A percentile compares a stretch with the other conserved stretches of the same genome.
These are phyloP conservation scores for Cyrtonyx montezumae DNA, from an alignment of 2,113 vertebrate species.

Conservation along the genomic window DNA sequence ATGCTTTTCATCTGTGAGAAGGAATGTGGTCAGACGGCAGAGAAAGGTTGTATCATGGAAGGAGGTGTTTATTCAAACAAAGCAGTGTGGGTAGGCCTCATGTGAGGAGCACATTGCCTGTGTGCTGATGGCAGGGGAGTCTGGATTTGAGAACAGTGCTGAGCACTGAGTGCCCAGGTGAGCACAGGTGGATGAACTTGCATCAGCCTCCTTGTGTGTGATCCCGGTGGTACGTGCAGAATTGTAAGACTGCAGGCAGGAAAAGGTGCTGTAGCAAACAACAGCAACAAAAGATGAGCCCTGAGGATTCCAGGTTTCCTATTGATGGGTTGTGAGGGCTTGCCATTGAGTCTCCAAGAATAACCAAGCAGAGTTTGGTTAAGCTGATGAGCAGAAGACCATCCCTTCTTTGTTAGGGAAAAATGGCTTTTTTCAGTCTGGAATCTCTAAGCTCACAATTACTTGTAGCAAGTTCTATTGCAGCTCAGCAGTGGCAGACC, in stretches of 20 bases:
- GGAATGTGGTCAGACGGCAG: neutral
- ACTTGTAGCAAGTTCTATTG: neutral
- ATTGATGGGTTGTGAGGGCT: neutral
- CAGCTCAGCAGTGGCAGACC: neutral
- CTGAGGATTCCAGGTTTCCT: neutral
- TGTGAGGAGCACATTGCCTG: neutral
- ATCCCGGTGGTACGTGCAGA: neutral
- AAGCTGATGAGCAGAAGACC: neutral
- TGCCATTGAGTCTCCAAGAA: neutral
- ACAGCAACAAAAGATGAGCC: neutral
- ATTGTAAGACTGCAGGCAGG: neutral
- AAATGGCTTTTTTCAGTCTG: neutral
- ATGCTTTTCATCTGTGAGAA: fast-evolving
- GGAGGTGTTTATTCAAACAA: neutral
- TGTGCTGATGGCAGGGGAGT: neutral
- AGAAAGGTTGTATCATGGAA: neutral
- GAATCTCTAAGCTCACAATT: neutral
- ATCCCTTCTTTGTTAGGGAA: no score
- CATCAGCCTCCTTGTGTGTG: neutral
- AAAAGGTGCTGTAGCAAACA: neutral
- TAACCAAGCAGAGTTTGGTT: neutral
- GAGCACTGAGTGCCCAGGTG: neutral
- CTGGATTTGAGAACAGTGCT: neutral
- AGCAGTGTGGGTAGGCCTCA: neutral
- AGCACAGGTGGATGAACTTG: neutral